Evolutionary conservation across 2,113 vertebrate species (phyloP), one percentile per base, ranked within the genome.

Genomic region (Thinocorus orbignyianus): DNA sequence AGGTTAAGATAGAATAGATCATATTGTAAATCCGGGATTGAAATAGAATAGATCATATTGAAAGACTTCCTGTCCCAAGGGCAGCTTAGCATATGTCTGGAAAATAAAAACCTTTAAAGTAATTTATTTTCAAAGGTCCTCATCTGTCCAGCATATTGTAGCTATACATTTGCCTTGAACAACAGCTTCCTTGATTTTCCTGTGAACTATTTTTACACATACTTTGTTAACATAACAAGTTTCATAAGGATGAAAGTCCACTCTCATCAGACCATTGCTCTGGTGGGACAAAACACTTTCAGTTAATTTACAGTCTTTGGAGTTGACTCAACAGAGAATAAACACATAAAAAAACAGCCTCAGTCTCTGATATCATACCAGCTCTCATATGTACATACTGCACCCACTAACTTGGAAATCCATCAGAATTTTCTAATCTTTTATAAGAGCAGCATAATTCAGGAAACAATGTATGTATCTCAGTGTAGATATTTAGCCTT

Each of bases 1-100:
- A 95, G 93, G 66, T 54, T 93, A 86, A 83, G 78, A 69, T 80
- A 95, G 52, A 94, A 93, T 84, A 88, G 71, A 96, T 85, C 81
- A 90, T 80, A 85, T 31, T 84, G 52, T 94, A 84, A 89, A 57
- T 65, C 80, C 55, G 57, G 60, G 58, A 78, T 84, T 92, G 87
- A 93, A 84, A 87, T 28, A 64, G 17, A 90, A 94, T 83, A 86
- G 88, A 85, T 72, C 69, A 61, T 80, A 42, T 26, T 86, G 66
- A 89, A 84, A 82, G 58, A 49, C 73, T 91, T 97, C 84, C 87
- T 88, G 70, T 92, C 85, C 81, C 70, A 83, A 88, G 71, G 74
- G 54, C 30, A 88, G 33, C 17, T 71, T 88, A 76, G 7, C 51
- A 73, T 66, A 60, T 60, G 62, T 91, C 86, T 88, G 76, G 71